Percentiles rank a stretch among this genome's conserved stretches.
phyloP scores from a whole-genome alignment of 2,888 invertebrate genomes.

The Xanthostigma xanthostigma region DNA sequence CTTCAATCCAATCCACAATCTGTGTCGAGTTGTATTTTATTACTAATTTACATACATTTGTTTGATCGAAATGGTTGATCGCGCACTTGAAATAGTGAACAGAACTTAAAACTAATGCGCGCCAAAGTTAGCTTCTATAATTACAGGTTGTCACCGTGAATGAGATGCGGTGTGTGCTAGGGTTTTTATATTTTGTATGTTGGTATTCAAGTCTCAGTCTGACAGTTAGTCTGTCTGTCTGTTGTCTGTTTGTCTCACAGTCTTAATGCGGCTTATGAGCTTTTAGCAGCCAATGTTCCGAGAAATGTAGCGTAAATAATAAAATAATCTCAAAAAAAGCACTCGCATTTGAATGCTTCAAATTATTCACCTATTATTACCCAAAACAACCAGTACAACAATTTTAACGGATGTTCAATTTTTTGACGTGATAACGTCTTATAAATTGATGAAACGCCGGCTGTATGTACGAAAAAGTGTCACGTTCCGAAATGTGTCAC shows the following conservation, averaged over 20 bases:
- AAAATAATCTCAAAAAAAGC: neutral
- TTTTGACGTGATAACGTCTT: too few relatives aligned
- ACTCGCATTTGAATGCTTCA: too few relatives aligned
- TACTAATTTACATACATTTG: neutral
- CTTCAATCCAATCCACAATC: conserved; percentile 12
- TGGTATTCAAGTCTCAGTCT: conserved; percentile 10
- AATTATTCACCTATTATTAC: too few relatives aligned
- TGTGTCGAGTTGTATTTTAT: neutral
- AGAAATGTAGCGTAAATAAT: conserved; percentile 18
- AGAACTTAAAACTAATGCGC: conserved; percentile 19
- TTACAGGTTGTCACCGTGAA: conserved; percentile 26
- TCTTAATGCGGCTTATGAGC: conserved; percentile 16
- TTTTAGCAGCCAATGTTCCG: conserved; percentile 15
- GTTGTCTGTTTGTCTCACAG: too few relatives aligned
- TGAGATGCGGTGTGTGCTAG: conserved; percentile 18
- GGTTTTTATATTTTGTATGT: conserved; percentile 20
- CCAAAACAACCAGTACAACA: too few relatives aligned
- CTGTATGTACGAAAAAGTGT: too few relatives aligned
- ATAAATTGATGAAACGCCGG: too few relatives aligned
- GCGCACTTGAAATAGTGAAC: conserved; percentile 18
- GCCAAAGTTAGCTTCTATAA: conserved; percentile 18
- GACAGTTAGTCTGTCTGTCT: too few relatives aligned
- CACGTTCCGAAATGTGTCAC: too few relatives aligned
- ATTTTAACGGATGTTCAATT: too few relatives aligned
- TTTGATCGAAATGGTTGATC: conserved; percentile 17